phyloP scores from a whole-genome alignment of 2,888 invertebrate genomes.

The Troides helena region DNA sequence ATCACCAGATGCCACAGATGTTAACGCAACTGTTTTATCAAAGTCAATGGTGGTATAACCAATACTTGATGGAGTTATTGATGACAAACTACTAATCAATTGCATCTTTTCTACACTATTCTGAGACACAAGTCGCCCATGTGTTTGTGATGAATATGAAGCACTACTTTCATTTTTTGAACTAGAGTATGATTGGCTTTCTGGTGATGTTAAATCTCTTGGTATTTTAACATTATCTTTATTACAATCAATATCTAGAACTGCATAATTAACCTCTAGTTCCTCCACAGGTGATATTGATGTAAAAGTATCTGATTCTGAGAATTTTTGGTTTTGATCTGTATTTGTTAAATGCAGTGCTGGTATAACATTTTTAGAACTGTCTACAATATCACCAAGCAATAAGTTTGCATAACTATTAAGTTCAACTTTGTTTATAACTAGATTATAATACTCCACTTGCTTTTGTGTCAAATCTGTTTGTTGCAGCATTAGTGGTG shows the following conservation, averaged over 20 bases:
- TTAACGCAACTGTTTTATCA: conserved; percentile 94
- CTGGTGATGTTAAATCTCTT: conserved; percentile 55
- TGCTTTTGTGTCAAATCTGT: conserved; percentile 52
- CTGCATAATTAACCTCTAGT: conserved; percentile 86
- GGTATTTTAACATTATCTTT: conserved; percentile 55
- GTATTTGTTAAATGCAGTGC: conserved; percentile 43
- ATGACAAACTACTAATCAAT: conserved; percentile 44
- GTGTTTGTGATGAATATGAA: conserved; percentile 55
- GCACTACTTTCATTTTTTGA: conserved; percentile 58
- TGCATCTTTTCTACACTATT: conserved; percentile 56
- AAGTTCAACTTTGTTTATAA: conserved; percentile 52
- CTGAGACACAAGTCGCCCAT: conserved; percentile 59
- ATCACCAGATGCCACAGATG: conserved; percentile 87
- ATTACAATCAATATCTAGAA: conserved; percentile 86
- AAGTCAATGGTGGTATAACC: conserved; percentile 97
- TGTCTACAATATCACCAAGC: conserved; percentile 60
- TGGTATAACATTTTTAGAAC: conserved; percentile 52
- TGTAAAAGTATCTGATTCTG: conserved; percentile 68
- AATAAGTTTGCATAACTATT: conserved; percentile 71
- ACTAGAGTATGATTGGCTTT: conserved; percentile 56
- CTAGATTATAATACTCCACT: conserved; percentile 67
- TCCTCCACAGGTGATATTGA: conserved; percentile 69
- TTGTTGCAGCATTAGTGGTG: conserved; percentile 44
- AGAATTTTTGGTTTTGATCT: conserved; percentile 61
- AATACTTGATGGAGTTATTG: conserved; percentile 81